Base-by-base conservation (phyloP, 2,888 invertebrate species). In the Melieria crassipennis region DNA sequence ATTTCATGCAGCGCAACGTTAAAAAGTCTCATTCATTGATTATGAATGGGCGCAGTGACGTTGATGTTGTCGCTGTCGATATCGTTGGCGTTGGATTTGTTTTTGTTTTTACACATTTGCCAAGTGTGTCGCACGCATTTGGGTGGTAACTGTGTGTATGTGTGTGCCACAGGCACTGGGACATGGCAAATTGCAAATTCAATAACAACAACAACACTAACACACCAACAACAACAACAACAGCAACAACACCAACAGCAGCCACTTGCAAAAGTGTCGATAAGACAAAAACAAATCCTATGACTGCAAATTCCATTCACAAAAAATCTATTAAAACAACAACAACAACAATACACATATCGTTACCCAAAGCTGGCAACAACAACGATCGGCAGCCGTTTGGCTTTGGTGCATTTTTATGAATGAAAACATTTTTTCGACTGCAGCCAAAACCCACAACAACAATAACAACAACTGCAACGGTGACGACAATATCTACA, bases 41-140 rank as follows among this genome's bases (percentile, higher is more conserved):
- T 69, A 58, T 61, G 60, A 64, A 62, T 72, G 74, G 73, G 73
- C 73, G 72, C 73, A 62, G 68, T 61, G 62, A 52, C 45, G 62
- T 11, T 11, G 16, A 65, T 66, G 75, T 72, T 57, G 57, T 62
- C 69, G 71, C 52, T 69, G 63, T 7, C n/a, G n/a, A n/a, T n/a
- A n/a, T n/a, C n/a, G n/a, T n/a, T n/a, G n/a, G n/a, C n/a, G 30
- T 16, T 30, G 30, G 30, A 30, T 30, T 30, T 30, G 30, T 30
- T 30, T 30, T 30, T 30, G 30, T 30, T 30, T 30, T 30, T 30
- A 30, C 71, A 74, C 66, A 69, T 62, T 68, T 76, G 76, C 75
- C 77, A 78, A 78, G 73, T 76, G 70, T 78, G 79, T 75, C 30
- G 30, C 30, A 30, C 30, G 30, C 30, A 30, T 30, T 30, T 30